Base-by-base conservation (phyloP, 2,797 vertebrate species). In the Megalops cyprinoides region DNA sequence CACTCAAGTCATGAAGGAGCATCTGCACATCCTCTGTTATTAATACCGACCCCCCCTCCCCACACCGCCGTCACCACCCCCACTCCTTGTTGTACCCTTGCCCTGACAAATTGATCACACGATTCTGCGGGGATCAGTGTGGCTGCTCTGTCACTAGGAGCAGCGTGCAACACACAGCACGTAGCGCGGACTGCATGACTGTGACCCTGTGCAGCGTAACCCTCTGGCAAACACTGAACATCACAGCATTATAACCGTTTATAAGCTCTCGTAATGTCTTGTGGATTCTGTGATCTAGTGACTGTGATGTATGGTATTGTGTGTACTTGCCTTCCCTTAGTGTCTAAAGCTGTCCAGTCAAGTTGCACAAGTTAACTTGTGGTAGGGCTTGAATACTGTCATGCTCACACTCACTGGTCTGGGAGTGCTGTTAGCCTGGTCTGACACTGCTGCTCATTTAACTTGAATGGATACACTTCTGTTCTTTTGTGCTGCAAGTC, bases 1-100 rank as follows among this genome's bases (percentile, higher is more conserved):
- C 67, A 80, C 84, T 74, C 62, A 76, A 83, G 79, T 85, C 85
- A 86, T 28, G 51, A 77, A 85, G 78, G 81, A 85, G 79, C 49
- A 6, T 9, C 80, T 65, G 76, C 80, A 77, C 55, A 79, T 82
- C 83, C 79, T 48, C 77, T 53, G 10, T 62, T 77, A 81, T 82
- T 82, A 83, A 86, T 82, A 81, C 82, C 60, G 34, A 77, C 14
- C n/a, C 20, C n/a, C 74, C 62, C 74, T 81, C 74, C 77, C 74
- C 74, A 39, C 71, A 10, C 74, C 18, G 55, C 31, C 37, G 9
- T 28, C 28, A 10, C 58, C 23, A n/a, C 58, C 0, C 58, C 9
- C 67, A 15, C 67, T 9, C 18, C 42, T n/a, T 25, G 69, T 58
- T 58, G 39, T 48, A 15, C 28, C 12, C 37, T 51, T n/a, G 49